Evolutionary conservation across 2,113 vertebrate genomes (phyloP), one percentile per base, ranked within the genome.

Genomic region (Amphiprion ocellaris): DNA sequence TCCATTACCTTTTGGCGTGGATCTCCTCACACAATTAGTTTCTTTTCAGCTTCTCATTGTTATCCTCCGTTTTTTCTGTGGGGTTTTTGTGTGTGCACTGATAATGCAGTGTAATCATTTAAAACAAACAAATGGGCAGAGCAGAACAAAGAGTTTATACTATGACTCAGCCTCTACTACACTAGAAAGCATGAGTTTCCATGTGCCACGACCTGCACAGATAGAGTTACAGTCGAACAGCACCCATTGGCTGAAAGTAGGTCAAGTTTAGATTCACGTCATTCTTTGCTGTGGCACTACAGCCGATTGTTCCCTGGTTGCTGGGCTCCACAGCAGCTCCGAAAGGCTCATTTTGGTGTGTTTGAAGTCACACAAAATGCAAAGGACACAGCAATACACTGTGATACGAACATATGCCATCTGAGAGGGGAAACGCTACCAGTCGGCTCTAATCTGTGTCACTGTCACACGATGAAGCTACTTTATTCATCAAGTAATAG

Each of bases 221-320:
- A 66, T 26, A 69, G 73, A 89, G 49, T 65, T 72, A 81, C 82
- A 62, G 84, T 53, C 54, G 49, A 84, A 73, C 65, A 63, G 37
- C 86, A 79, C 74, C 89, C 81, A 94, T 93, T 93, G 91, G 93
- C 55, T 83, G 73, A 94, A 96, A 95, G 89, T 95, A 93, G 94
- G 95, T 94, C 95, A 94, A 89, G 69, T 82, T 87, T 53, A 81
- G 49, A 65, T 61, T 82, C 89, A 86, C 81, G 69, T 93, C 91
- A 87, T 71, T 50, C 75, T 61, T 37, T n/a, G 8, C 81, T 41
- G 68, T 47, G 80, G 66, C 58, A 30, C 70, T 23, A 11, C 58
- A 19, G 16, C 7, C 21, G 41, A 21, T 17, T 1, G 19, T 49
- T 73, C 52, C 47, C 33, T 69, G 54, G 10, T 5, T 82, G 46